Conservation (phyloP, 2,888 invertebrate species). For the Dusona sp. region DNA sequence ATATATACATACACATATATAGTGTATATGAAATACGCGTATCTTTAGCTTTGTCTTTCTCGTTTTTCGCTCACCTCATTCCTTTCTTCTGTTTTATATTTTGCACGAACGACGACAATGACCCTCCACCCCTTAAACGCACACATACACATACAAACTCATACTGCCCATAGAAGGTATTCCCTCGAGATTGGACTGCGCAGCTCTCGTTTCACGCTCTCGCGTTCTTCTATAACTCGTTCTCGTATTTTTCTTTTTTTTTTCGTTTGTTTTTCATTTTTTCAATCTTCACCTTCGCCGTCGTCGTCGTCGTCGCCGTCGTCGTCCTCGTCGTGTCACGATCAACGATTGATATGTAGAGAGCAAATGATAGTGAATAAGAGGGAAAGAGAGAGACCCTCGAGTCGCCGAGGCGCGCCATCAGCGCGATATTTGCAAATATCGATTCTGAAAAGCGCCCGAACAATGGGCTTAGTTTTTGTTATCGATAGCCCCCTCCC, state of each 20-base stretch:
- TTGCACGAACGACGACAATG: slow-evolving; percentile 68
- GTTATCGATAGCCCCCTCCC: slow-evolving; percentile 81
- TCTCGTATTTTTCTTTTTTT: slow-evolving; percentile 53
- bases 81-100: slow-evolving; percentile 65
- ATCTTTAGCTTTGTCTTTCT: slow-evolving; percentile 53
- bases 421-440: slow-evolving; percentile 82
- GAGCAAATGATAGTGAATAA: slow-evolving; percentile 52
- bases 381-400: slow-evolving; percentile 58
- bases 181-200: slow-evolving; percentile 65
- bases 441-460: slow-evolving; percentile 84
- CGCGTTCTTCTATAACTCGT: slow-evolving; percentile 61
- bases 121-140: slow-evolving; percentile 55
- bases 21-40: neutral
- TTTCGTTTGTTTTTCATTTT: slow-evolving; percentile 47
- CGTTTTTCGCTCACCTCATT: slow-evolving; percentile 50
- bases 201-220: slow-evolving; percentile 67
- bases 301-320: slow-evolving; percentile 61
- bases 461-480: slow-evolving; percentile 84
- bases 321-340: slow-evolving; percentile 59
- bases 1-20: slow-evolving; percentile 24
- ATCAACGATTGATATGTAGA: slow-evolving; percentile 9
- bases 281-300: slow-evolving; percentile 66
- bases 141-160: slow-evolving; percentile 12
- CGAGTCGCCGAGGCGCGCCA: slow-evolving; percentile 57
- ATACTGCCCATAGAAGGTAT: slow-evolving; percentile 27